Percentiles rank a stretch among this genome's conserved stretches.
These are phyloP conservation scores for Carduelis carduelis DNA, from an alignment of 2,797 vertebrate species.

Conservation along the genomic window DNA sequence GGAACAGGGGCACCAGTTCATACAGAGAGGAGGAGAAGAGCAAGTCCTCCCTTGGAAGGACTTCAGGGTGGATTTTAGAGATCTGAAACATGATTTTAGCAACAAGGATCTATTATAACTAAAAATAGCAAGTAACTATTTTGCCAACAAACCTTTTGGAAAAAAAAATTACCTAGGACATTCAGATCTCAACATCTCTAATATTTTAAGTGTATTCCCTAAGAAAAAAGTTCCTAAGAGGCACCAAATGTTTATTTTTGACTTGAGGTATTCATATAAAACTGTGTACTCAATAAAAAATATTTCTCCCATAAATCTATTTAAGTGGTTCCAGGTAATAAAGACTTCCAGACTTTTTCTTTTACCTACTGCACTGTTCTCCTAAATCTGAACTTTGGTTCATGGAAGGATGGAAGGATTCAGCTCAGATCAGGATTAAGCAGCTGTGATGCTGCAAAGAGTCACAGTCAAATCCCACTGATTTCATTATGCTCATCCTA, in stretches of 20 bases:
- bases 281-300: not conserved
- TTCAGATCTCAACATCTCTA: not conserved
- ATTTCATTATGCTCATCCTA: fast-evolving
- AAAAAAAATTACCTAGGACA: not conserved
- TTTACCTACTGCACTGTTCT: not conserved
- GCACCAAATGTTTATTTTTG: not conserved
- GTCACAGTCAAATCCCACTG: not conserved
- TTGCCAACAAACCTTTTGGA: not conserved
- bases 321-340: not conserved
- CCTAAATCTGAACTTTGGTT: not conserved
- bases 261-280: not conserved
- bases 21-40: not conserved
- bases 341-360: not conserved
- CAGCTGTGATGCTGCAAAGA: not conserved
- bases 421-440: not conserved
- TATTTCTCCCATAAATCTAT: not conserved
- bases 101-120: not conserved
- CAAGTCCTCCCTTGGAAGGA: not conserved
- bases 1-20: not conserved
- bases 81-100: not conserved
- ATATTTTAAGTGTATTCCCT: not conserved
- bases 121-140: not conserved
- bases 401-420: not conserved
- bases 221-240: not conserved
- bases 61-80: not conserved